Base-by-base conservation (phyloP, 2,797 vertebrate genomes). In the Oryzias dopingdopingensis region DNA sequence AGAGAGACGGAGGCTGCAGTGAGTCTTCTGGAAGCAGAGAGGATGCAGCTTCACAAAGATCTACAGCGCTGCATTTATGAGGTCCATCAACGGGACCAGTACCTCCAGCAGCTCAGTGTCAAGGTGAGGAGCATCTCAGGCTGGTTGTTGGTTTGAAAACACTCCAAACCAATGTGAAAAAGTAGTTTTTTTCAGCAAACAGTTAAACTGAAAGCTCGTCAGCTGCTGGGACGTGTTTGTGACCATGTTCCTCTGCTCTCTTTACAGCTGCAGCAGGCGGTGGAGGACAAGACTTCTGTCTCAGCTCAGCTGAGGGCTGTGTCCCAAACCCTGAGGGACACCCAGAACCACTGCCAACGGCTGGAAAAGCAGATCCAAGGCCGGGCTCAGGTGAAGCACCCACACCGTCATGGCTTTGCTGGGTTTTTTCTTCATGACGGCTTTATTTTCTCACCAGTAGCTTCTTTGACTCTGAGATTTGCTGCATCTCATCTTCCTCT, bases 271-370 rank as follows among this genome's bases (percentile, higher is more conserved):
- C 86, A 93, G 81, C 93, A 94, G 80, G 78, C 86, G 0, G 60
- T 86, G 41, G 91, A 95, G 74, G 94, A 96, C 85, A 96, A 93
- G 58, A 77, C 73, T 6, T 62, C 85, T 0, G 72, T 93, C 15
- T 83, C 89, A 10, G 81, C 88, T 59, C 94, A 95, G 76, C 58
- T 96, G 59, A 93, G 91, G 67, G 62, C 81, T 0, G 84, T 95
- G 2, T 94, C 94, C 1, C 94, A 94, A 61, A 90, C 91, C 5
- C 84, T 96, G 42, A 90, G 89, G 67, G 94, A 96, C 52, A 91
- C 87, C 14, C 94, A 96, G 56, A 89, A 85, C 32, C 93, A 86
- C 44, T 94, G 93, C 68, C 79, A 91, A 29, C 89, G 88, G 73
- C 88, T 96, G 65, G 92, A 95, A 55, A 89, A 71, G 44, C 93